Percentiles rank a stretch among this genome's conserved stretches.
Evolutionary conservation across 1,140 invertebrate species (phyloP).

Genomic region (Galleria mellonella): DNA sequence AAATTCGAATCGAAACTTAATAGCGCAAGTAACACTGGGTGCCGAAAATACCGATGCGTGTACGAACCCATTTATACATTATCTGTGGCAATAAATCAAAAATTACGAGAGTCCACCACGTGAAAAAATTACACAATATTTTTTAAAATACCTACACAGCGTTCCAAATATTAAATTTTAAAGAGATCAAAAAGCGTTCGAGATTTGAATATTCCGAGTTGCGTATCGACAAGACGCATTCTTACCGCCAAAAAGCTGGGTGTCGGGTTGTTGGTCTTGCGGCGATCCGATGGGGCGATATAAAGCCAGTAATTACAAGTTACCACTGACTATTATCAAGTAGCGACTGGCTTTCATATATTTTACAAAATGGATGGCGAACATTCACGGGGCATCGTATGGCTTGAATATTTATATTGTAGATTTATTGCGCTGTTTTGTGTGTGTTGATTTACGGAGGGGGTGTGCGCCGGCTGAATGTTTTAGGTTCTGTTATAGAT

Average conservation of each 20-base stretch:
- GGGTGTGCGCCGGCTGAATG: conserved; percentile 4
- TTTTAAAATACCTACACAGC: not conserved
- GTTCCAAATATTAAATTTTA: not conserved
- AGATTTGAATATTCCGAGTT: conserved; percentile 14
- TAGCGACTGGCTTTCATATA: conserved; percentile 64
- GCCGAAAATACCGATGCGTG: too few relatives aligned
- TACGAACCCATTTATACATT: too few relatives aligned
- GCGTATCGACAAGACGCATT: not conserved
- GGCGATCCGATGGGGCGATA: conserved; percentile 53
- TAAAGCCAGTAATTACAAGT: conserved; percentile 55
- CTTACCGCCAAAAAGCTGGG: conserved; percentile 37
- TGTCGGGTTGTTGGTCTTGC: conserved; percentile 22
- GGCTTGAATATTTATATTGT: conserved; percentile 62
- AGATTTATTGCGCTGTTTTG: conserved; percentile 51
- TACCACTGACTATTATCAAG: conserved; percentile 67
- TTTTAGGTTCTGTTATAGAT: not conserved
- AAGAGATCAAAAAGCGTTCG: conserved; percentile 3
- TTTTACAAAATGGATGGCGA: conserved; percentile 57
- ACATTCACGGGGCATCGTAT: conserved; percentile 33
- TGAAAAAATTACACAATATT: too few relatives aligned
- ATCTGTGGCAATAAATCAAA: too few relatives aligned
- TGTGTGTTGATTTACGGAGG: conserved; percentile 40
- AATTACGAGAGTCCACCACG: too few relatives aligned
- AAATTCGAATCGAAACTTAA: too few relatives aligned
- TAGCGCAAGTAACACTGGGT: too few relatives aligned